phyloP scores from a whole-genome alignment of 2,888 invertebrate species.

The Acronicta leporina region DNA sequence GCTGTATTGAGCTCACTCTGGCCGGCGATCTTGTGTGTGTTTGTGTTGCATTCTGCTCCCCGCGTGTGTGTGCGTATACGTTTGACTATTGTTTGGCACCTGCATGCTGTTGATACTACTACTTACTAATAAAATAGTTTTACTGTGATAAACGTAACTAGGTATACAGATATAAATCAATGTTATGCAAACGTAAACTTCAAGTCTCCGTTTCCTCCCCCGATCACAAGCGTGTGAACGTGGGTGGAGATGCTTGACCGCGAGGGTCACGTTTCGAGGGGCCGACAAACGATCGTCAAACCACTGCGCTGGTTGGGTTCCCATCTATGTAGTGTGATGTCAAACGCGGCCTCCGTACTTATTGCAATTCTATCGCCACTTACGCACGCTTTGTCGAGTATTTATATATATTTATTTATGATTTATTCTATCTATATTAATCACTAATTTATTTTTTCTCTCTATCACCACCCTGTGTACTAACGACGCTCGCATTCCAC shows the following conservation, averaged over 20 bases:
- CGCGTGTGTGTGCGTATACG: constrained; percentile 67
- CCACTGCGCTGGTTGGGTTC: constrained; percentile 61
- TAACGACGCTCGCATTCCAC: constrained; percentile 74
- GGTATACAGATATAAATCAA: constrained; percentile 17
- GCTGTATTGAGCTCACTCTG: constrained; percentile 80
- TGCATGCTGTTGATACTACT: constrained; percentile 65
- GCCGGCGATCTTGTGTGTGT: constrained; percentile 88
- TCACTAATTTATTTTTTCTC: constrained; percentile 73
- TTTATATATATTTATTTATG: constrained; percentile 68
- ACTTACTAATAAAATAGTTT: constrained; percentile 49
- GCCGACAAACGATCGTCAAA: constrained; percentile 71
- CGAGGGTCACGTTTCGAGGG: constrained; percentile 59
- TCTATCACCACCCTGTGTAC: constrained; percentile 72
- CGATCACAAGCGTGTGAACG: constrained; percentile 71
- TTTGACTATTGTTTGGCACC: constrained; percentile 77
- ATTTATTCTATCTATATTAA: constrained; percentile 66
- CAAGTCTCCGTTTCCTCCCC: constrained; percentile 64
- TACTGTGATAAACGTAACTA: constrained; percentile 23
- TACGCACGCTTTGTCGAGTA: constrained; percentile 71
- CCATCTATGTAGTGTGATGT: constrained; percentile 59
- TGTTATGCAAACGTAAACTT: constrained; percentile 57
- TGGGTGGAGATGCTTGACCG: constrained; percentile 63
- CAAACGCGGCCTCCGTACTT: constrained; percentile 59
- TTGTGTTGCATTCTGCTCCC: constrained; percentile 78
- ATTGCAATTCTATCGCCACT: constrained; percentile 45